Conservation (phyloP, 2,113 vertebrate species). For the sheep (Ovis aries) region DNA sequence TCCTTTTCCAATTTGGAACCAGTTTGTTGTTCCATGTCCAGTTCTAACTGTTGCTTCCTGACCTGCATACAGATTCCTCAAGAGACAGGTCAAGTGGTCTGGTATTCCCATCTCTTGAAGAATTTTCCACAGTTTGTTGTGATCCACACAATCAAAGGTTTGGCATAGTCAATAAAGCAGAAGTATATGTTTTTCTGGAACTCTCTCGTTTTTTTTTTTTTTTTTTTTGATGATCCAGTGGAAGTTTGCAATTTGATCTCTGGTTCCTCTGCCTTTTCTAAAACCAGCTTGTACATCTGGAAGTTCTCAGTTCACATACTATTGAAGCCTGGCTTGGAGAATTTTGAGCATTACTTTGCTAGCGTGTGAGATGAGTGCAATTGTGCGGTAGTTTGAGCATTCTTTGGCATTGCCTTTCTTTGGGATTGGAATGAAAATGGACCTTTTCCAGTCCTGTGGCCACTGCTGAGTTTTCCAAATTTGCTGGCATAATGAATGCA, state of each 20-base stretch:
- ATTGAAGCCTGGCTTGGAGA: not conserved
- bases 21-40: not conserved
- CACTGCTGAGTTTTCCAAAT: not conserved
- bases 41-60: not conserved
- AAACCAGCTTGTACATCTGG: not conserved
- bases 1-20: not conserved
- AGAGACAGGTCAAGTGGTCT: not conserved
- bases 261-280: not conserved
- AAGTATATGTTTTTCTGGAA: not conserved
- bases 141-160: not conserved
- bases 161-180: not conserved
- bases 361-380: not conserved
- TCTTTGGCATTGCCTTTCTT: not conserved
- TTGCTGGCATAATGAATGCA: too few relatives aligned
- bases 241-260: not conserved
- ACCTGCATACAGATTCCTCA: not conserved
- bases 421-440: not conserved
- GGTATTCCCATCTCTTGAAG: not conserved
- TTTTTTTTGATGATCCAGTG: not conserved
- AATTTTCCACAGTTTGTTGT: not conserved
- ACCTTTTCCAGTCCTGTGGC: not conserved
- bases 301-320: not conserved
- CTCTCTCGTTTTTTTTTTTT: not conserved
- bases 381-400: not conserved
- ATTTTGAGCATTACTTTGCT: not conserved